Percentiles rank a stretch among this genome's conserved stretches.
phyloP scores from a whole-genome alignment of 1,140 invertebrate species.

The Bradynema listronoti region DNA sequence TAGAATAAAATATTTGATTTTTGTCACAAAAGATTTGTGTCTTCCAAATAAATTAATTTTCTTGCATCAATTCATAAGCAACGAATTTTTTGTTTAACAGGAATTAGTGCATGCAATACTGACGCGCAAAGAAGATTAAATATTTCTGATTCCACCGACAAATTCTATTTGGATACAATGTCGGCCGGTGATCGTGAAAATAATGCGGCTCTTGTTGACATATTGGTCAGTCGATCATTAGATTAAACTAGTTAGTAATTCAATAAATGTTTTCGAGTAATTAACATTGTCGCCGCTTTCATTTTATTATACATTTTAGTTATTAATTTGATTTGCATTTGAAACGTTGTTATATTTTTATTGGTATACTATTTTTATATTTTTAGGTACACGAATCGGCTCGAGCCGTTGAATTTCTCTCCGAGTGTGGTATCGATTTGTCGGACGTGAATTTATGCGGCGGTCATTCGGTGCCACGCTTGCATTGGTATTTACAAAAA shows the following conservation, averaged over 20 bases:
- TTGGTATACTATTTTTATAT: no score
- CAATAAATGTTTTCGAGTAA: no score
- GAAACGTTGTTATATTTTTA: no score
- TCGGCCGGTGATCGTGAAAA: slow-evolving; percentile 57
- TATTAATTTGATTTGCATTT: no score
- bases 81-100: slow-evolving; percentile 28
- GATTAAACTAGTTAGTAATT: slow-evolving; percentile 3
- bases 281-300: no score
- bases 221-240: slow-evolving; percentile 37
- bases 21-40: no score
- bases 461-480: slow-evolving; percentile 57
- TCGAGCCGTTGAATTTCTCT: slow-evolving; percentile 51
- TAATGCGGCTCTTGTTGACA: slow-evolving; percentile 50
- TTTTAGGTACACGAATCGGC: slow-evolving; percentile 51
- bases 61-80: neutral
- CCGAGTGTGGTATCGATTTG: slow-evolving; percentile 49
- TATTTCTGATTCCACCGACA: slow-evolving; percentile 46
- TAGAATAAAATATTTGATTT: no score
- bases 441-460: slow-evolving; percentile 58
- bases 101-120: slow-evolving; percentile 57
- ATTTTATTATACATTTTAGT: no score
- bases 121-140: slow-evolving; percentile 42
- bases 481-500: slow-evolving; percentile 58
- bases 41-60: slow-evolving; percentile 5
- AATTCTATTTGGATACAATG: slow-evolving; percentile 56